Evolutionary conservation across 2,888 invertebrate species (phyloP).

Genomic region (Eupithecia inturbata): DNA sequence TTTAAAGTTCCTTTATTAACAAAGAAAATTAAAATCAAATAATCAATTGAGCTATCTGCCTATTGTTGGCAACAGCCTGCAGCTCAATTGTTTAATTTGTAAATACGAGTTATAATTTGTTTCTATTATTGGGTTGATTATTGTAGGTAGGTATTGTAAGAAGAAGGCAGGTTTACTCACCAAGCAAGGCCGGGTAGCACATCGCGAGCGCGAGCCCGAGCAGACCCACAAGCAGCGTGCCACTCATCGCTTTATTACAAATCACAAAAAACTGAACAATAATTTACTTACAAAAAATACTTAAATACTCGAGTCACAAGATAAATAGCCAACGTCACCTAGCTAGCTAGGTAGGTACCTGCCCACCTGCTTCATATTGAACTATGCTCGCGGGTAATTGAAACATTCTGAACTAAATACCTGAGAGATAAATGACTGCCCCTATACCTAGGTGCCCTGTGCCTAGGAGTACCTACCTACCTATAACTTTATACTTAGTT

Average conservation of each 20-base stretch:
- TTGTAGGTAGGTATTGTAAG: neutral
- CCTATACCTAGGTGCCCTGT: neutral
- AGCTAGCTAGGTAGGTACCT: too few species aligned
- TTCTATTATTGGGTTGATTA: too few species aligned
- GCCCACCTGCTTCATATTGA: neutral
- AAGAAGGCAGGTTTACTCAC: neutral
- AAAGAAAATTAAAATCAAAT: too few species aligned
- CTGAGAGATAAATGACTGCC: neutral
- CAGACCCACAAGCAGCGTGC: constrained; percentile 21
- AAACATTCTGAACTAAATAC: constrained; percentile 51
- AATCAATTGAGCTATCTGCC: too few species aligned
- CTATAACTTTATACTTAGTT: too few species aligned
- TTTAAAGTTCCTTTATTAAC: too few species aligned
- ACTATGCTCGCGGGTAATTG: neutral
- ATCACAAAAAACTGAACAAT: constrained; percentile 33
- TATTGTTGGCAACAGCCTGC: too few species aligned
- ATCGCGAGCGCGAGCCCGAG: neutral
- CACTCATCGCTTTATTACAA: constrained; percentile 22
- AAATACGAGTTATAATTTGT: too few species aligned
- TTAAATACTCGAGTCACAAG: constrained; percentile 30
- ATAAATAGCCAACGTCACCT: neutral
- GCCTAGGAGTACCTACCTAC: too few species aligned
- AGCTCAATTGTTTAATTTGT: too few species aligned
- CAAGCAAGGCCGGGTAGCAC: neutral
- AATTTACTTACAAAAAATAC: constrained; percentile 13